Percentiles rank a stretch among this genome's conserved stretches.
Conservation (phyloP, 1,140 invertebrate species). For the Holcopasites calliopsidis region DNA sequence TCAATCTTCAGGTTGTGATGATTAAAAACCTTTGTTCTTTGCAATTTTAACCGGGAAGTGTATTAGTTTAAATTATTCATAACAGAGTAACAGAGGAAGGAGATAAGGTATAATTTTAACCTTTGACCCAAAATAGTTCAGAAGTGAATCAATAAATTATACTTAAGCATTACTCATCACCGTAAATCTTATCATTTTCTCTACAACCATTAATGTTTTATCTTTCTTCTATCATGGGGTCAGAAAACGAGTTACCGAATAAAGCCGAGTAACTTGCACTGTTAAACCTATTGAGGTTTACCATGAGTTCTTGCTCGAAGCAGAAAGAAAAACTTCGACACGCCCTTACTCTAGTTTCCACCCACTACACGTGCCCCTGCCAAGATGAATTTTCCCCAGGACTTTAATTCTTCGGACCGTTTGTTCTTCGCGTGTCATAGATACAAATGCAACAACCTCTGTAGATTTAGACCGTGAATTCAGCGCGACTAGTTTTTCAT, state of each 20-base stretch:
- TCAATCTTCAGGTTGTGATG: no score
- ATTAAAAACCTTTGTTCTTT: no score
- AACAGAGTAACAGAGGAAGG: no score
- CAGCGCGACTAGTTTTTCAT: slow-evolving; percentile 27
- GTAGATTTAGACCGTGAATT: slow-evolving; percentile 38
- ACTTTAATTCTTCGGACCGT: slow-evolving; percentile 39
- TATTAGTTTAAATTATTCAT: no score
- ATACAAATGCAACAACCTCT: slow-evolving; percentile 47
- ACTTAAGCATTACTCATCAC: no score
- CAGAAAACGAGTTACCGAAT: background rate
- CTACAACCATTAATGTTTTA: no score
- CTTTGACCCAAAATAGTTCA: no score
- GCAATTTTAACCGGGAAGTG: no score
- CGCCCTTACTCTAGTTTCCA: slow-evolving; percentile 38
- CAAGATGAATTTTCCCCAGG: slow-evolving; percentile 29
- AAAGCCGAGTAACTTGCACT: background rate
- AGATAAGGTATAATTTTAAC: no score
- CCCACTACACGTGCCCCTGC: slow-evolving; percentile 24
- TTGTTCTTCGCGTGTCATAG: slow-evolving; percentile 26
- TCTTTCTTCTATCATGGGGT: no score
- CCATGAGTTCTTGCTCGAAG: slow-evolving; percentile 20
- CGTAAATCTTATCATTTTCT: no score
- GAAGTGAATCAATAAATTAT: no score
- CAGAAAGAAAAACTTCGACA: slow-evolving; percentile 41
- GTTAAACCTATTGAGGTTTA: slow-evolving; percentile 24